Conservation (phyloP, 2,888 invertebrate species). For the Protonemura montana region DNA sequence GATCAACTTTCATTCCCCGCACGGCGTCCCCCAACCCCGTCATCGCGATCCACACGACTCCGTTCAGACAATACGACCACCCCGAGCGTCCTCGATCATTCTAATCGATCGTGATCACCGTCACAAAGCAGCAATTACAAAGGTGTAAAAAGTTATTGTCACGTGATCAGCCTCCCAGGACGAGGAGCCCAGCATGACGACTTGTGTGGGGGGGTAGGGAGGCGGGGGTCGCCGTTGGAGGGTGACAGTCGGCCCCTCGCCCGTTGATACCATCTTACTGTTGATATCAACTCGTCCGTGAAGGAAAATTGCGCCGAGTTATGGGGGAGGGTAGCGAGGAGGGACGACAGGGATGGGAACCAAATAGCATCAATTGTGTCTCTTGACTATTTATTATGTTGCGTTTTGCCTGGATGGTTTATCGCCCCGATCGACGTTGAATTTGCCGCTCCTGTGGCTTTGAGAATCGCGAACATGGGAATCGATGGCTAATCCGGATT, state of each 20-base stretch:
- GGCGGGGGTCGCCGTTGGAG: neutral
- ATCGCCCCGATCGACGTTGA: neutral
- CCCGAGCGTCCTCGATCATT: neutral
- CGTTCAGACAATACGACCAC: neutral
- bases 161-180: constrained; percentile 35
- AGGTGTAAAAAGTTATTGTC: constrained; percentile 46
- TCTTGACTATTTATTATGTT: constrained; percentile 39
- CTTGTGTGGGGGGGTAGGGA: too few species aligned
- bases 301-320: neutral
- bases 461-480: too few species aligned
- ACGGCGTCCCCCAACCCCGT: neutral
- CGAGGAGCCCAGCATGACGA: neutral
- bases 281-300: constrained; percentile 19
- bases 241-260: neutral
- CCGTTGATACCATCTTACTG: constrained; percentile 15
- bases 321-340: neutral
- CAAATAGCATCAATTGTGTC: constrained; percentile 39
- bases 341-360: neutral
- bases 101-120: neutral
- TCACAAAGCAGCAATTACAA: constrained; percentile 46
- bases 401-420: constrained; percentile 18
- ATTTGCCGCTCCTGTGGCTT: too few species aligned
- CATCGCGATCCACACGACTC: neutral
- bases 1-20: neutral
- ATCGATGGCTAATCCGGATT: too few species aligned